A percentile compares a stretch with the other conserved stretches of the same genome.
Evolutionary conservation across 2,113 vertebrate genomes (phyloP).

Genomic region (Octodon degus): DNA sequence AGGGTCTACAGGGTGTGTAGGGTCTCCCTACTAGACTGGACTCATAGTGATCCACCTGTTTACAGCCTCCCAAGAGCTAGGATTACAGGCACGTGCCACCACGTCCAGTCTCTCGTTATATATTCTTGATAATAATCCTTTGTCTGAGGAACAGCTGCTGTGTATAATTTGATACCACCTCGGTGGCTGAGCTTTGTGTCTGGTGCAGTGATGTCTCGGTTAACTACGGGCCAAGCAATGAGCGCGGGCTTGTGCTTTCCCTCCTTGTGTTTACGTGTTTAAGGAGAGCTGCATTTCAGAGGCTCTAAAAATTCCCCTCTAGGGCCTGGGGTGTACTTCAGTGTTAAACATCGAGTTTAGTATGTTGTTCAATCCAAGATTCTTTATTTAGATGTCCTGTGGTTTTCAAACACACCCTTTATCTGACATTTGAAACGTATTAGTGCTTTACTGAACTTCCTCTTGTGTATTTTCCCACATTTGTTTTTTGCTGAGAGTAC

Average conservation of each 20-base stretch:
- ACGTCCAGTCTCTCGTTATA: no score
- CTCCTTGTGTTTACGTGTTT: neutral
- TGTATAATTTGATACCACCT: neutral
- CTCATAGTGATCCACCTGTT: no score
- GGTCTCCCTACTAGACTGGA: no score
- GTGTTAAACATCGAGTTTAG: neutral
- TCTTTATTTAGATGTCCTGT: neutral
- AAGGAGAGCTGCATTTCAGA: neutral
- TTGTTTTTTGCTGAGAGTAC: no score
- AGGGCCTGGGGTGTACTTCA: neutral
- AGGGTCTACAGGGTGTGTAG: no score
- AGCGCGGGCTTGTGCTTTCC: neutral
- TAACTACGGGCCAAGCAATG: no score
- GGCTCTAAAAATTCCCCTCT: neutral
- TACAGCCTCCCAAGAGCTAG: no score
- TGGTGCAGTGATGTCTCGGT: neutral
- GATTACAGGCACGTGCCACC: no score
- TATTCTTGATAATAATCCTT: no score
- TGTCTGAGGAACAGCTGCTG: neutral
- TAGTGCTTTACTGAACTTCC: neutral
- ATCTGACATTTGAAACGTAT: constrained; percentile 9
- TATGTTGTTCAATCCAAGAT: neutral
- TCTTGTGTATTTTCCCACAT: no score
- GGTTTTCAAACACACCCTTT: neutral
- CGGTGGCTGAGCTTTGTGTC: neutral